Evolutionary conservation across 1,140 invertebrate genomes (phyloP).

Genomic region (Tetraneura akinire): DNA sequence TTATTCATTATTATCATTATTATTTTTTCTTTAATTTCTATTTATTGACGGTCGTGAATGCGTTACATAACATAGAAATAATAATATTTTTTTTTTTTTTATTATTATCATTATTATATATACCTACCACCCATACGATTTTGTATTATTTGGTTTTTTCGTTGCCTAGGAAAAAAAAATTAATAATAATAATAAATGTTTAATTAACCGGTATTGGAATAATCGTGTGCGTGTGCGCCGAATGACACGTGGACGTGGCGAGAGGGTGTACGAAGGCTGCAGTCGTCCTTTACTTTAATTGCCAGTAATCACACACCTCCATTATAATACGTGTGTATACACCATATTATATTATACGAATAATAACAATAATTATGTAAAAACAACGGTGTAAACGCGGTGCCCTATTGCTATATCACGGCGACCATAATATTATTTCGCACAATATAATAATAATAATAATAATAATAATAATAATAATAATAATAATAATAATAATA

Average conservation of each 20-base stretch:
- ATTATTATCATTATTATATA: too few relatives aligned
- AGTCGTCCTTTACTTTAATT: slow-evolving; percentile 33
- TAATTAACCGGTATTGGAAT: slow-evolving; percentile 34
- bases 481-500: not conserved
- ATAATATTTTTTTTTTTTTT: too few relatives aligned
- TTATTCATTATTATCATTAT: not conserved
- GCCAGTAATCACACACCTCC: slow-evolving; percentile 32
- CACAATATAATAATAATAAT: not conserved
- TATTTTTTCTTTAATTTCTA: not conserved
- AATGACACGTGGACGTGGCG: too few relatives aligned
- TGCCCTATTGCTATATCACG: slow-evolving; percentile 35
- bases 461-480: not conserved
- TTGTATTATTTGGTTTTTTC: not conserved
- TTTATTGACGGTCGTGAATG: not conserved
- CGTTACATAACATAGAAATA: not conserved
- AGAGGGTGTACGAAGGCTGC: not conserved
- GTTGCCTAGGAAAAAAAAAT: slow-evolving; percentile 1
- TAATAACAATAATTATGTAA: too few relatives aligned
- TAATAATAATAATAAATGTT: slow-evolving; percentile 12
- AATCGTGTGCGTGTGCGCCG: not conserved
- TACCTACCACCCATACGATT: too few relatives aligned
- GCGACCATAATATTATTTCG: slow-evolving; percentile 31
- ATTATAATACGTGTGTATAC: not conserved
- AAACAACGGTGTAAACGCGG: slow-evolving; percentile 7
- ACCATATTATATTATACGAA: too few relatives aligned